These are phyloP conservation scores for Leptosomus discolor DNA, from an alignment of 2,113 vertebrate species.

Conservation along the genomic window DNA sequence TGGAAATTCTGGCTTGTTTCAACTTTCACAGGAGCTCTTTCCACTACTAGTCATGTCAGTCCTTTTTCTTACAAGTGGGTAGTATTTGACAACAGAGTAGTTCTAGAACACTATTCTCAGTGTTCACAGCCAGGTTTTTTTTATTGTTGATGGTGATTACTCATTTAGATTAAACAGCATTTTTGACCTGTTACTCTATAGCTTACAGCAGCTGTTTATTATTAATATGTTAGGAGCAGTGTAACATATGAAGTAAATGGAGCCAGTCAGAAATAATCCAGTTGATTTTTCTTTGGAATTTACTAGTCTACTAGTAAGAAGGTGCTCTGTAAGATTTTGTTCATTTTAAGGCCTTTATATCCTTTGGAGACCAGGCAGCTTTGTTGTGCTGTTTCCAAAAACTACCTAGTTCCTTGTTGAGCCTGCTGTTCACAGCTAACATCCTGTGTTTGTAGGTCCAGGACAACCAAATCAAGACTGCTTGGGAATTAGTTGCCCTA, in stretches of 20 bases:
- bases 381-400: background rate
- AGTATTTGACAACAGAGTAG: background rate
- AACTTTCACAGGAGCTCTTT: background rate
- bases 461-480: background rate
- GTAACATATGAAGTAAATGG: background rate
- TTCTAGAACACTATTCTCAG: background rate
- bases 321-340: background rate
- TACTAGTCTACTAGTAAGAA: background rate
- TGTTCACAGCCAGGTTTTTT: background rate
- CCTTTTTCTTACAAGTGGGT: background rate
- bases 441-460: background rate
- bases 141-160: background rate
- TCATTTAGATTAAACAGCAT: background rate
- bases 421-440: background rate
- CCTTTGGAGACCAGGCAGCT: background rate
- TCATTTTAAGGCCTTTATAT: background rate
- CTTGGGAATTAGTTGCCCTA: background rate
- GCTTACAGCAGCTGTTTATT: background rate
- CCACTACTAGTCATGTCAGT: background rate
- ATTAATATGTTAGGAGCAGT: conserved; percentile 24
- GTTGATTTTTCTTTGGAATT: background rate
- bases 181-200: background rate
- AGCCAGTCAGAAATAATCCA: background rate
- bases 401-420: rapidly evolving
- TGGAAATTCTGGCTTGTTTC: background rate